Evolutionary conservation across 2,888 invertebrate genomes (phyloP).

Genomic region (Trachelus tabidus): DNA sequence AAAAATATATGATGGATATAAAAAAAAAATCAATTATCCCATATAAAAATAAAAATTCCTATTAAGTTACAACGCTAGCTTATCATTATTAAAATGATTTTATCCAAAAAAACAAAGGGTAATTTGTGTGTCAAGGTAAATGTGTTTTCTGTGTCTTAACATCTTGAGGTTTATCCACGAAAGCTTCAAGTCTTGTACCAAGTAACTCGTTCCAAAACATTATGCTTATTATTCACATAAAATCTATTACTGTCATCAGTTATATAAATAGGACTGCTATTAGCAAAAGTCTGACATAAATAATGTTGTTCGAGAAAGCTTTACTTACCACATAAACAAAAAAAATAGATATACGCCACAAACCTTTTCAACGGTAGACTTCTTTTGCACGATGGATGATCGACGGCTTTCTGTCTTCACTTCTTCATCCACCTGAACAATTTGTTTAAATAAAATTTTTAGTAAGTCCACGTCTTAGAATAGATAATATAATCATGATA

Average conservation of each 20-base stretch:
- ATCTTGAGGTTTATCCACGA: conserved; percentile 16
- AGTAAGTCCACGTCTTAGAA: background rate
- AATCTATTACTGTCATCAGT: background rate
- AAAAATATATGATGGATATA: background rate
- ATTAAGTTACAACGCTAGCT: background rate
- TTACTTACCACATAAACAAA: background rate
- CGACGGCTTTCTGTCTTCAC: conserved; percentile 66
- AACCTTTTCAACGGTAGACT: conserved; percentile 51
- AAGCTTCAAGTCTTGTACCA: conserved; percentile 1
- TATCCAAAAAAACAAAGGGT: conserved; percentile 26
- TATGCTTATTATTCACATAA: background rate
- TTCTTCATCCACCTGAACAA: conserved; percentile 64
- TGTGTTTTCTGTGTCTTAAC: conserved; percentile 3
- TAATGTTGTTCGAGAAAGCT: background rate
- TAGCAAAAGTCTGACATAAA: background rate
- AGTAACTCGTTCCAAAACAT: conserved; percentile 56
- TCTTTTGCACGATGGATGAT: conserved; percentile 65
- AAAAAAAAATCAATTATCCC: background rate
- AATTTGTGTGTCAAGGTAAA: background rate
- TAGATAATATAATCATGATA: background rate
- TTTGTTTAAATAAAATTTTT: conserved; percentile 7
- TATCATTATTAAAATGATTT: background rate
- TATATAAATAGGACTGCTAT: background rate
- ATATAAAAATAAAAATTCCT: background rate
- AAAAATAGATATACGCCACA: background rate